A percentile compares a stretch with the other conserved stretches of the same genome.
phyloP scores from a whole-genome alignment of 2,113 vertebrate genomes.

The Tamias sibiricus region DNA sequence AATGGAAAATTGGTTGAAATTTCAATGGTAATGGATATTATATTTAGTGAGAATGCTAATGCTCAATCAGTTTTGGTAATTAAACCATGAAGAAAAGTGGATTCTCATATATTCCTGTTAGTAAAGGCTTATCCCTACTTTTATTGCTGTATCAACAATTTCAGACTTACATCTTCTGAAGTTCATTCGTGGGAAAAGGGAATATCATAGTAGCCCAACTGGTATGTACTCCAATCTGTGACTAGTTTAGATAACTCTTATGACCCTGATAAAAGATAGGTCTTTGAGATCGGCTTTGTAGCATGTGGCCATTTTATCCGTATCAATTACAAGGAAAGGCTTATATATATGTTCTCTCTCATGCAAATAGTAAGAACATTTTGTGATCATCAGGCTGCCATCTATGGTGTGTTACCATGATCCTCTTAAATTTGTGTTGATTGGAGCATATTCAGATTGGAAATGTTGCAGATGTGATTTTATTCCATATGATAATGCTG shows the following conservation, averaged over 20 bases:
- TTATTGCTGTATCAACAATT: not conserved
- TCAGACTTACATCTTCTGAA: not conserved
- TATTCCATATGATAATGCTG: not conserved
- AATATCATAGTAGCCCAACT: not conserved
- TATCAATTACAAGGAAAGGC: not conserved
- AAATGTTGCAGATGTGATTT: not conserved
- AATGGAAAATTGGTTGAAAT: not conserved
- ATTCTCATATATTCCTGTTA: not conserved
- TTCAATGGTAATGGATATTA: not conserved
- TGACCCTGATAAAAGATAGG: not conserved
- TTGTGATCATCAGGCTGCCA: not conserved
- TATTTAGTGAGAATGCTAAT: not conserved
- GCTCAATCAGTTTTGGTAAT: not conserved
- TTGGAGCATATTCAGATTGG: not conserved
- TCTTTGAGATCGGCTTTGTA: not conserved
- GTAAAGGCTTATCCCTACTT: slow-evolving; percentile 7
- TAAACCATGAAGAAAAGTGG: slow-evolving; percentile 16
- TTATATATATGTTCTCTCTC: not conserved
- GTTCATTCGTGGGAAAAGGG: not conserved
- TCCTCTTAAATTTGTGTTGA: not conserved
- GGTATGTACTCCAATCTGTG: not conserved
- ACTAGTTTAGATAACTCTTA: not conserved
- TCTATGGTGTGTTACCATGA: not conserved
- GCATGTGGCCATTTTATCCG: not conserved
- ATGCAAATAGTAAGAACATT: not conserved